Conservation (phyloP, 2,797 vertebrate species). For the Hydrolagus colliei region DNA sequence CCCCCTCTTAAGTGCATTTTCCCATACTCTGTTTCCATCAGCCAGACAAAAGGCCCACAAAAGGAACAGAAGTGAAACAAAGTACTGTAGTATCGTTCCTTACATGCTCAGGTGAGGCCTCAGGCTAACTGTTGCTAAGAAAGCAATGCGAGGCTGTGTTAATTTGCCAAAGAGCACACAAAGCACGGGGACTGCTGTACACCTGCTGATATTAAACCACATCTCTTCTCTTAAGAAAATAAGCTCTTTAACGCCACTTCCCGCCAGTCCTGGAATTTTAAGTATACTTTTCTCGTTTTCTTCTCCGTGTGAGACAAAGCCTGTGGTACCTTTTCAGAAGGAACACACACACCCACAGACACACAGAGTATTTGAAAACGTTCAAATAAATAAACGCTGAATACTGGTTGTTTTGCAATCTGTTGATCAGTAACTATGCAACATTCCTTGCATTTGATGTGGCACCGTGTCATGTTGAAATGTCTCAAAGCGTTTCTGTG, state of each 20-base stretch:
- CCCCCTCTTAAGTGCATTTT: slow-evolving; percentile 28
- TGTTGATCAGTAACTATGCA: too few species aligned
- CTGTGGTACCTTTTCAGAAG: too few species aligned
- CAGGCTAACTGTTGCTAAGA: background rate
- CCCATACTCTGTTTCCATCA: slow-evolving; percentile 19
- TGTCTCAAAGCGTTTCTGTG: too few species aligned
- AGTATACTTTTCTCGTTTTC: background rate
- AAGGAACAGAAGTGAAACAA: slow-evolving; percentile 17
- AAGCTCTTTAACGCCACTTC: background rate
- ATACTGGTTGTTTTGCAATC: too few species aligned
- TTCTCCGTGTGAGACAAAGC: too few species aligned
- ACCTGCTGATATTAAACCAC: slow-evolving; percentile 5
- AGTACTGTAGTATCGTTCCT: background rate
- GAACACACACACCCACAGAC: too few species aligned
- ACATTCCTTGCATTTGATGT: too few species aligned
- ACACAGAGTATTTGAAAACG: too few species aligned
- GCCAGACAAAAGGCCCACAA: slow-evolving; percentile 15
- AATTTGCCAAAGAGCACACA: slow-evolving; percentile 15
- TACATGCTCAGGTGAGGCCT: background rate
- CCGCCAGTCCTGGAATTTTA: background rate
- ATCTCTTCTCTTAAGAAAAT: background rate
- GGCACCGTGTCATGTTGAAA: too few species aligned
- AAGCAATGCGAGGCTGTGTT: background rate
- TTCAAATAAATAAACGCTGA: too few species aligned
- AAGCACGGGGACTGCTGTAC: background rate